Evolutionary conservation across 2,113 vertebrate species (phyloP).

Genomic region (Stigmatopora nigra): DNA sequence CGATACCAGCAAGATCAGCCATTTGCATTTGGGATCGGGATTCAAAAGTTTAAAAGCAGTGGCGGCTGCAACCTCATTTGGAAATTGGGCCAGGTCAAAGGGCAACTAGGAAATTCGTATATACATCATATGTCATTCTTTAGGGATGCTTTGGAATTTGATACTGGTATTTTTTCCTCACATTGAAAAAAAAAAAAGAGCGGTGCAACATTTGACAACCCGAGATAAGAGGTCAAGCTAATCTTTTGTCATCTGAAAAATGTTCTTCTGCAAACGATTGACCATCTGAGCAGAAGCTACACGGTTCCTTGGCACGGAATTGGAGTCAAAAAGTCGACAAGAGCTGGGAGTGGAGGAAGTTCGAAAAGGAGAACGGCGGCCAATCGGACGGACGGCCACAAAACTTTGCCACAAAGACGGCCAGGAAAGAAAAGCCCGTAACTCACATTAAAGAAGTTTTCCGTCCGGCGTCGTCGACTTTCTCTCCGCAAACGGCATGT

Average conservation of each 20-base stretch:
- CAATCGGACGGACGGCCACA: neutral
- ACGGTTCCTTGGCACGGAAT: too few relatives aligned
- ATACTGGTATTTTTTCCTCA: neutral
- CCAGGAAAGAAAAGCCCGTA: neutral
- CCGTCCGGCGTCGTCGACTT: neutral
- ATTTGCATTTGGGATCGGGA: neutral
- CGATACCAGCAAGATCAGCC: neutral
- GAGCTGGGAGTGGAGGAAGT: too few relatives aligned
- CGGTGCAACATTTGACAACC: neutral
- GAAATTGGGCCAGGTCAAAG: neutral
- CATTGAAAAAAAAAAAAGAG: neutral
- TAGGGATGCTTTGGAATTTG: neutral
- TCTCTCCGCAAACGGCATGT: neutral
- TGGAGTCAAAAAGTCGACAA: too few relatives aligned
- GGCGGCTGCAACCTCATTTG: neutral
- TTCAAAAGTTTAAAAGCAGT: neutral
- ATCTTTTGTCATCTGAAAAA: neutral
- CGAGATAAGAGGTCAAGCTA: neutral
- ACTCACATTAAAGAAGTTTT: constrained; percentile 3
- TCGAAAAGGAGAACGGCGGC: neutral
- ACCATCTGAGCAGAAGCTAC: too few relatives aligned
- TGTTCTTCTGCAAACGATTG: too few relatives aligned
- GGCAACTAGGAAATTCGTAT: too few relatives aligned
- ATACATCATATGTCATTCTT: too few relatives aligned
- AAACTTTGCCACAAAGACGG: neutral